Evolutionary conservation across 2,888 invertebrate species (phyloP), one percentile per base, ranked within the genome.

Genomic region (Endotricha flammealis): DNA sequence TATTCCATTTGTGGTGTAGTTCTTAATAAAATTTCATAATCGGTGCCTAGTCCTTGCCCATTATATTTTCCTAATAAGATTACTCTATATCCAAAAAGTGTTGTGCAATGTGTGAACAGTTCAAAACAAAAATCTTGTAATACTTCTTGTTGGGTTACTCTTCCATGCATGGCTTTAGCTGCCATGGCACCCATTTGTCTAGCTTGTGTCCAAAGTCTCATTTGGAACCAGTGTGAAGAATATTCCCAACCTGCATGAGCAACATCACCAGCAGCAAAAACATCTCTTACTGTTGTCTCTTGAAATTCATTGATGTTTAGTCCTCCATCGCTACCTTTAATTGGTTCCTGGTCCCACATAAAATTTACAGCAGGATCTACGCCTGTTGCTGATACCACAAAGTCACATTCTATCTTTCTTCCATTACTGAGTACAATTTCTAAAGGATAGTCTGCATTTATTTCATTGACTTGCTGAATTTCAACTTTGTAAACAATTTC

Each of bases 141-240:
- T 8, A 94, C 88, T 46, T 88, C 86, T 73, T 94, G 91, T 4
- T 89, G 83, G 7, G 75, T 87, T 4, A 89, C 63, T 44, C 78
- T 78, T 0, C 90, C 90, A 42, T 90, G 89, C 95, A 99, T 98
- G 38, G 93, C 91, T 70, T 94, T 94, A 0, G 96, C 98, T 12
- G 95, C 97, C 88, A 96, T 97, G 36, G 91, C 90, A 6, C 98
- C 99, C 98, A 98, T 98, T 79, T 98, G 98, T 36, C 97, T 87
- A 0, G 99, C 99, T 80, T 99, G 99, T 0, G 97, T 96, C 99
- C 99, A 99, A 20, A 99, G 78, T 40, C 97, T 90, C 92, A 99
- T 95, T 86, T 98, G 95, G 70, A 95, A 94, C 97, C 97, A 97
- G 63, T 96, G 93, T 12, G 89, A 82, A 0, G 95, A 91, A 42